These are phyloP conservation scores for Prietella phreatophila DNA, from an alignment of 2,113 vertebrate genomes.

Conservation along the genomic window DNA sequence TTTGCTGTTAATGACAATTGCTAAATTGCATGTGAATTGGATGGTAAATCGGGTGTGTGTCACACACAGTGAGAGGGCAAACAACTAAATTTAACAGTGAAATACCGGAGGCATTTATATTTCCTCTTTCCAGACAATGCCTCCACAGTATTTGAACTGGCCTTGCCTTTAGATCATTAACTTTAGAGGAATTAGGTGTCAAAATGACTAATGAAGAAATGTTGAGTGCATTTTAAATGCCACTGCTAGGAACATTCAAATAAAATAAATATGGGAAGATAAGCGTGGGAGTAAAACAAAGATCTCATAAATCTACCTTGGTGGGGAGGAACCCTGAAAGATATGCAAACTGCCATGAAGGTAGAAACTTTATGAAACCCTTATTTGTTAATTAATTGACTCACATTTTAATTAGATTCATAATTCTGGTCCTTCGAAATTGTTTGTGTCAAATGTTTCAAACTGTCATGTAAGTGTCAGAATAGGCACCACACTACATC, in stretches of 20 bases:
- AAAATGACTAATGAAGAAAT: not conserved
- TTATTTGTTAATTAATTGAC: not conserved
- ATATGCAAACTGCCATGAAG: not conserved
- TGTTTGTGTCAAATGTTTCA: not conserved
- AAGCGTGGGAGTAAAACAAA: not conserved
- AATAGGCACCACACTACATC: not conserved
- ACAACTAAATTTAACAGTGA: not conserved
- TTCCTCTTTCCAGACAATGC: not conserved
- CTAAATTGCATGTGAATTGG: too few relatives aligned
- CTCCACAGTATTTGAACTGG: not conserved
- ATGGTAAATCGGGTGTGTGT: too few relatives aligned
- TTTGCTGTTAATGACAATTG: not conserved
- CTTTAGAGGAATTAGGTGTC: constrained; percentile 3
- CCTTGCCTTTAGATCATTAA: constrained; percentile 15
- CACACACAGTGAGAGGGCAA: not conserved
- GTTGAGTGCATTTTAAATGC: not conserved
- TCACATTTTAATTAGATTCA: not conserved
- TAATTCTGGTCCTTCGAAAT: not conserved
- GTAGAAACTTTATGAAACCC: not conserved
- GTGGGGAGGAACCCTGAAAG: not conserved
- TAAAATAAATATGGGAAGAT: not conserved
- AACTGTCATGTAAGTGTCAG: not conserved
- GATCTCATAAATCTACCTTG: not conserved
- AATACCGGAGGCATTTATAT: not conserved
- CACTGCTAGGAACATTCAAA: not conserved